Conservation (phyloP, 2,113 vertebrate species). For the Etheostoma cragini region DNA sequence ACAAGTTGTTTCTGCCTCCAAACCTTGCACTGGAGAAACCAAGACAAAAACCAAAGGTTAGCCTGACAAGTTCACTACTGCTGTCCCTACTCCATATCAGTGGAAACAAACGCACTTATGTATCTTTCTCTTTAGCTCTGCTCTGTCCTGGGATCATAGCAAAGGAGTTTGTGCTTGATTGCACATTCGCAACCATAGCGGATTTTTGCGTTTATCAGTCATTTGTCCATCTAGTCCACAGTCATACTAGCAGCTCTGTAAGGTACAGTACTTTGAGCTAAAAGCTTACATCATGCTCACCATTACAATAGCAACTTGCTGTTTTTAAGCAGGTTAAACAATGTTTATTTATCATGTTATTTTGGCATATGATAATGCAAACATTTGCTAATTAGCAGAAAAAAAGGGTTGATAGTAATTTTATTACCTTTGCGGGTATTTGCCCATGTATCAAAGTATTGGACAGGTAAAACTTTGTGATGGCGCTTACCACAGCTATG, state of each 20-base stretch:
- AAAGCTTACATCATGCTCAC: no score
- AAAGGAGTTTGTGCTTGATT: neutral
- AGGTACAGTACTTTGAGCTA: no score
- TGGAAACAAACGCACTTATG: neutral
- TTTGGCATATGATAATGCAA: neutral
- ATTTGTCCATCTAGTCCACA: no score
- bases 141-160: no score
- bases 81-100: neutral
- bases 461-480: no score
- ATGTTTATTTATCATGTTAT: neutral
- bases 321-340: neutral
- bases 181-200: neutral
- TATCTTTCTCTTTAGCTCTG: neutral
- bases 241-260: no score
- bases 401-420: neutral
- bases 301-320: neutral
- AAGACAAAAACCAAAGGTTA: constrained; percentile 91
- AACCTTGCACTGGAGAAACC: constrained; percentile 88
- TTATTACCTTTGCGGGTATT: neutral
- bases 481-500: no score
- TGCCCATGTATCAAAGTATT: neutral
- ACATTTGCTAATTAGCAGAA: neutral
- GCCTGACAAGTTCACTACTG: constrained; percentile 13
- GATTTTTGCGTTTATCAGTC: no score
- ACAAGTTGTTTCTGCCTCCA: constrained; percentile 87